These are phyloP conservation scores for Amiota mariae DNA, from an alignment of 2,888 invertebrate genomes.

Conservation along the genomic window DNA sequence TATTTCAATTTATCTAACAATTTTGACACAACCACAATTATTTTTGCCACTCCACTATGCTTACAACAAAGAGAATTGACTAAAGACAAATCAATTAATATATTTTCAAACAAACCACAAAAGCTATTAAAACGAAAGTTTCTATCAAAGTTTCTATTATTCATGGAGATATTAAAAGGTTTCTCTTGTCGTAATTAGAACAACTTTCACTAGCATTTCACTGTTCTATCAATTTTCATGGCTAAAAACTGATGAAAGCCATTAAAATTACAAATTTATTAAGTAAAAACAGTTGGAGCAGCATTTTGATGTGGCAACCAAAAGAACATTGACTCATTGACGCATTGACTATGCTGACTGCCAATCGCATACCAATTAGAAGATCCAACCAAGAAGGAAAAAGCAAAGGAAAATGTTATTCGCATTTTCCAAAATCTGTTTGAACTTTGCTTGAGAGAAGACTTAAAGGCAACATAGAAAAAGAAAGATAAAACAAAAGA, in stretches of 20 bases:
- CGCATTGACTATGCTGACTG: background rate
- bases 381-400: too few species aligned
- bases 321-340: background rate
- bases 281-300: constrained; percentile 7
- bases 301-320: background rate
- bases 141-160: background rate
- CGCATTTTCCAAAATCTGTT: constrained; percentile 17
- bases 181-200: constrained; percentile 64
- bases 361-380: constrained; percentile 21
- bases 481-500: background rate
- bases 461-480: too few species aligned
- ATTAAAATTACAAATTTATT: constrained; percentile 26
- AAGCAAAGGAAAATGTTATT: background rate
- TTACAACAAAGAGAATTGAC: too few species aligned
- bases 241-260: constrained; percentile 7
- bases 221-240: background rate
- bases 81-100: constrained; percentile 62
- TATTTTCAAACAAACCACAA: constrained; percentile 55
- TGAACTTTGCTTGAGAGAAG: too few species aligned
- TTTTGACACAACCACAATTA: too few species aligned
- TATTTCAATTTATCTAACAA: background rate
- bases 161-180: constrained; percentile 51
- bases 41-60: too few species aligned
- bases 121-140: constrained; percentile 6
- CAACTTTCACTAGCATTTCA: constrained; percentile 8